These are phyloP conservation scores for Caenorhabditis macrosperma DNA, from an alignment of 2,888 invertebrate genomes.

Conservation along the genomic window DNA sequence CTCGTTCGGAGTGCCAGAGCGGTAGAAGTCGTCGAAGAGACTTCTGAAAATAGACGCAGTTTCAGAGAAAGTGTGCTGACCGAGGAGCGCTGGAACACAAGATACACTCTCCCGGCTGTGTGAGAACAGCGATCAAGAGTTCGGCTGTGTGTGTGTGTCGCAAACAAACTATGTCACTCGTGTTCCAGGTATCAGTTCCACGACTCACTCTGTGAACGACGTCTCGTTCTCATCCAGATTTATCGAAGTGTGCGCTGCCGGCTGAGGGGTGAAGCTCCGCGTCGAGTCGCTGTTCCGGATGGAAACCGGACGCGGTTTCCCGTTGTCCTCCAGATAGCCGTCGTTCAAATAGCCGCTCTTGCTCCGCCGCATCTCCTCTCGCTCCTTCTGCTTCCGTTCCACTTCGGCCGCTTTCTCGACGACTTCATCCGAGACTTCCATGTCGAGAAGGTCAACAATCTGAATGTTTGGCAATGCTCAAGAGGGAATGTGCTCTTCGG, in stretches of 20 bases:
- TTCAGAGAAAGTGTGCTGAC: too few species aligned
- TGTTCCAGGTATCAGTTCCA: not conserved
- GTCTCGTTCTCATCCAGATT: conserved; percentile 60
- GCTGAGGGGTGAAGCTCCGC: conserved; percentile 47
- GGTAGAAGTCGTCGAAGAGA: conserved; percentile 57
- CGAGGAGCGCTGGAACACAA: not conserved
- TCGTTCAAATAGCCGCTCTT: conserved; percentile 61
- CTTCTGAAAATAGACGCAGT: conserved; percentile 34
- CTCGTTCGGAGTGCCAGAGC: conserved; percentile 59
- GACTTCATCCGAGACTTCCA: conserved; percentile 97
- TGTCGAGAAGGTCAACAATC: conserved; percentile 87
- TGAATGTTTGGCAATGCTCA: conserved; percentile 12
- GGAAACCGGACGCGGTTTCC: conserved; percentile 33
- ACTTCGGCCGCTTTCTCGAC: conserved; percentile 97
- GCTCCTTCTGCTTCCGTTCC: conserved; percentile 95
- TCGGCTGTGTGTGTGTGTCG: too few species aligned
- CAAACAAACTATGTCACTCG: not conserved
- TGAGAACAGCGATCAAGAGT: not conserved
- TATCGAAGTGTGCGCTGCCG: conserved; percentile 33
- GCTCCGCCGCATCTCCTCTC: conserved; percentile 53
- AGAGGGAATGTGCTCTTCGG: not conserved
- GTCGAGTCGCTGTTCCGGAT: conserved; percentile 56
- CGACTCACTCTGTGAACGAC: conserved; percentile 58
- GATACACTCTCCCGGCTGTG: not conserved
- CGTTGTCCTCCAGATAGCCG: conserved; percentile 52